Evolutionary conservation across 2,797 vertebrate genomes (phyloP), one percentile per base, ranked within the genome.

Genomic region (Pogonophryne albipinna): DNA sequence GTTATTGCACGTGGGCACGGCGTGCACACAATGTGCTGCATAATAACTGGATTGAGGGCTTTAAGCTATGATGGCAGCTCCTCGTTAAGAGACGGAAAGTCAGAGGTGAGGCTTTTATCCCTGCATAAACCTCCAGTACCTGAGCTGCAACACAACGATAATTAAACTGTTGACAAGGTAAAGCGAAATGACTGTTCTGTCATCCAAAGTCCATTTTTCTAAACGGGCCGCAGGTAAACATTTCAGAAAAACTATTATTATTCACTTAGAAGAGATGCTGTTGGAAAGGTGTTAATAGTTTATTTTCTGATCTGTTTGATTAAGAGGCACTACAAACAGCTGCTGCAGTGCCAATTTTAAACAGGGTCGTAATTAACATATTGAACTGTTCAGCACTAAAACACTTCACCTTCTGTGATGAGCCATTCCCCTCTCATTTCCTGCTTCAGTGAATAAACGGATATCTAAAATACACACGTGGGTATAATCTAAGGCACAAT

Each of bases 21-120:
- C 41, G 79, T 41, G 42, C n/a, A 38, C 74, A 79, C 69, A 81
- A 64, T 62, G 81, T 84, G 72, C 81, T 87, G 59, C 73, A 74
- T 80, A 77, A 69, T 89, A 91, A 92, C 89, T 91, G 86, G 91
- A 93, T 93, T 89, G 73, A 78, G 60, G 66, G 86, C 78, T 90
- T 92, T 86, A 80, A 78, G 58, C 82, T 85, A 34, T 63, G 77
- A 75, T 69, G 65, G 63, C 19, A 38, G 27, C 38, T 68, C 68
- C 75, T 59, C 17, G 62, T 47, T 11, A 20, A 69, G 75, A 34
- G 62, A 50, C 38, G 17, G 27, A 12, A 66, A 49, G 71, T 74
- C 74, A 78, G 61, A 71, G 70, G 70, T 53, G 72, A 47, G 12
- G 58, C 62, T 50, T 75, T 70, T 52, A 73, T 53, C 71, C 45